phyloP scores from a whole-genome alignment of 1,140 invertebrate species.

The Ganaspis sp. region DNA sequence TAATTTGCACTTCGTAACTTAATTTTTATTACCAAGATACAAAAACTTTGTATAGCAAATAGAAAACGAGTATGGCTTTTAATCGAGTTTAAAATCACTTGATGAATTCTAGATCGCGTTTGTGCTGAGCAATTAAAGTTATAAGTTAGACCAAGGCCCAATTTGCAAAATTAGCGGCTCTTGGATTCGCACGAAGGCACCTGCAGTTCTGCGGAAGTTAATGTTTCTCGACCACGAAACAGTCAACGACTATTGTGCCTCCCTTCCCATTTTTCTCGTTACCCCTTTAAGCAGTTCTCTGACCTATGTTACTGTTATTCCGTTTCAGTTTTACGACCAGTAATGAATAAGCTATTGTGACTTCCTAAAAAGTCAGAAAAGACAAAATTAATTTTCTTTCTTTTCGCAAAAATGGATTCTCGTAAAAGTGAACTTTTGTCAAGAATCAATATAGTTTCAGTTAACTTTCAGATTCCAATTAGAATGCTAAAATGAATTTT shows the following conservation, averaged over 20 bases:
- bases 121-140: constrained; percentile 12
- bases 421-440: not conserved
- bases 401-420: not conserved
- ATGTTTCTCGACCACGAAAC: constrained; percentile 24
- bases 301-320: constrained; percentile 28
- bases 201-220: constrained; percentile 16
- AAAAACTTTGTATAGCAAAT: not conserved
- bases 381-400: not conserved
- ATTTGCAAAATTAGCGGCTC: constrained; percentile 30
- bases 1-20: too few species aligned
- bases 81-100: not conserved
- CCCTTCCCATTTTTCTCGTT: constrained; percentile 14
- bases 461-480: too few species aligned
- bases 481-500: too few species aligned
- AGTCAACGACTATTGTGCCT: constrained; percentile 11
- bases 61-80: not conserved
- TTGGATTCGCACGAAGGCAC: constrained; percentile 26
- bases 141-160: constrained; percentile 2
- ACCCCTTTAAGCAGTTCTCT: constrained; percentile 21
- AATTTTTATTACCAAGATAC: too few species aligned
- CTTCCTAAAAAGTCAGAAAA: not conserved
- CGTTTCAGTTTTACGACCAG: constrained; percentile 12
- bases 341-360: constrained; percentile 10
- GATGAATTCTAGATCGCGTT: not conserved
- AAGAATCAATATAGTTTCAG: too few species aligned